Evolutionary conservation across 2,888 invertebrate genomes (phyloP), one percentile per base, ranked within the genome.

Genomic region (Aphrophora alni): DNA sequence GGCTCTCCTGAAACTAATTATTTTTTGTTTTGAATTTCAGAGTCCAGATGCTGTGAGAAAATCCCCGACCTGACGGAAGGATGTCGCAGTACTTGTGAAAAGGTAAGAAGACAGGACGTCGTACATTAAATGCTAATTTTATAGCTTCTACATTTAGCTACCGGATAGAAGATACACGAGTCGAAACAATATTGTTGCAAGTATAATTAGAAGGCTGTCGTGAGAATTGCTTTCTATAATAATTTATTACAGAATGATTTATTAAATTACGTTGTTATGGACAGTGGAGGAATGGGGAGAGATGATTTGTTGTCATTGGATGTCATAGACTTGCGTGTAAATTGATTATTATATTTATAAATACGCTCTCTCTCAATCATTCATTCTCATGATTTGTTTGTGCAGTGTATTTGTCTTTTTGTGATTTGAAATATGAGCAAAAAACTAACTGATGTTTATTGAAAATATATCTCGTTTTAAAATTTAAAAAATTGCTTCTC

Each of bases 11-110:
- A n/a, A n/a, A n/a, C n/a, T n/a, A n/a, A n/a, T n/a, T n/a, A n/a
- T n/a, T n/a, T n/a, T n/a, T n/a, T n/a, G n/a, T n/a, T n/a, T n/a
- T n/a, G n/a, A n/a, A n/a, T 44, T 59, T 1, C 59, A 59, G 59
- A 59, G 14, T 4, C 59, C 59, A 59, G 59, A 59, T 59, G 59
- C 59, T 59, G 59, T 59, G 59, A n/a, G 59, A 59, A 59, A 21
- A 59, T 59, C n/a, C n/a, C 59, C 59, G 59, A 59, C 59, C 21
- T 59, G 59, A 59, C 59, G 21, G 59, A 59, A 59, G 59, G 59
- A 59, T 59, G 59, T 21, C 59, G 59, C 59, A 59, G 59, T 14
- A 59, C 59, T 59, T 59, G 59, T 21, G 59, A 59, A 21, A 59
- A 59, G 59, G 59, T 59, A 59, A 59, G 59, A 14, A 2, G 44